Evolutionary conservation across 23 tunicate genomes (phyloP), one percentile per base, ranked within the genome.

Genomic region (Phallusia fumigata): DNA sequence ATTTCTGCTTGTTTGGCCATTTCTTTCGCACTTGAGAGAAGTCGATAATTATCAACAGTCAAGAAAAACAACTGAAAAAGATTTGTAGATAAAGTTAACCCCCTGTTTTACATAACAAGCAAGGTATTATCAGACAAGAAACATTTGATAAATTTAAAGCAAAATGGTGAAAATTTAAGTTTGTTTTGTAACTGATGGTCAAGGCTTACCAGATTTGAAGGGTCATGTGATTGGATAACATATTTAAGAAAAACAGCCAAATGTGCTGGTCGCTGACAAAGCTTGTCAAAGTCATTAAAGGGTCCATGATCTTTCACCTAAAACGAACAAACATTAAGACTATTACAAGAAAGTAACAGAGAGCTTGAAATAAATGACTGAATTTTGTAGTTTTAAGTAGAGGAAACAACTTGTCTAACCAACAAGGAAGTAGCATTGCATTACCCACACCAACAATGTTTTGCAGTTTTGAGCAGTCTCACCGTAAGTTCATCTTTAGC

Each of bases 231-330:
- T 1, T 36, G 76, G 36, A 93, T 65, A 52, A 93, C 88, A 65
- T 88, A 93, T 53, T 88, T 88, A 22, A 93, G 64, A 53, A 93
- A 93, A 15, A 93, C 98, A 53, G 98, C 93, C 0, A 84, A 32
- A 73, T 93, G 85, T 8, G 93, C 93, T 11, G 93, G 98, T 65
- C 87, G 65, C 45, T 69, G 77, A 30, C 84, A 40, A 30, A 93
- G 65, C 49, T 64, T 58, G 18, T 93, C 92, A 53, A 88, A 88
- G 32, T 85, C 87, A 13, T 76, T 73, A 64, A 88, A 93, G 5
- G 90, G 98, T 10, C 98, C 98, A 49, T 88, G 98, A 81, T 93
- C 86, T 80, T 79, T 85, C 19, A 52, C 52, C 90, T 86, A 52
- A 28, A 81, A 75, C 26, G n/a, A n/a, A n/a, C n/a, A n/a, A n/a